Evolutionary conservation across 2,888 invertebrate genomes (phyloP), one percentile per base, ranked within the genome.

Genomic region (Strigamia maritima): DNA sequence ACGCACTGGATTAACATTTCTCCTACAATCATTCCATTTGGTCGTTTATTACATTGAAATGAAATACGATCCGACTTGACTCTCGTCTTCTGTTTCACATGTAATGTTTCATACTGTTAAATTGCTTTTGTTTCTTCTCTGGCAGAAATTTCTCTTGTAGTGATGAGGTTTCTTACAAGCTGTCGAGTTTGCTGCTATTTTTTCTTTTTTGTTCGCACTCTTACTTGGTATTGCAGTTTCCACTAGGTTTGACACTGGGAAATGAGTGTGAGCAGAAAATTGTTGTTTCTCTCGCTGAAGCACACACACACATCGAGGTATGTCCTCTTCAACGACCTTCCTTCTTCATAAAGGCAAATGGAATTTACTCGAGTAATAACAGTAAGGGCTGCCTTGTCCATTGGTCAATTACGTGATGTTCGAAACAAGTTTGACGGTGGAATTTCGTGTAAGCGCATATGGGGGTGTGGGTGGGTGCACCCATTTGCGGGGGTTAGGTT

Each of bases 121-220:
- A 54, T 54, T 54, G 54, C 54, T 54, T 54, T 54, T 54, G 54
- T 54, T 54, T 54, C 54, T 54, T 19, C 22, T 54, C 19, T 54
- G 54, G 19, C 19, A 54, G n/a, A 19, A n/a, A 54, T 54, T 35
- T 54, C 54, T 54, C 54, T 54, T 54, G 54, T 54, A 54, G 54
- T 54, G 54, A 54, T 54, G 54, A 54, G 54, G 54, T 54, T 54
- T 54, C 54, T 54, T 54, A 54, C 54, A 54, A 54, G 54, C 54
- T 54, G 54, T 54, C 54, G 54, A 54, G 54, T 54, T 54, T 54
- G 8, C 19, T 54, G 6, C n/a, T 44, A n/a, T 44, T 44, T 44
- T 44, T 44, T n/a, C 12, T 44, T 16, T 44, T 54, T 54, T 19
- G 16, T 54, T 54, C 54, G 16, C 54, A 54, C 54, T 54, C 54